Conservation (phyloP, 2,797 vertebrate genomes). For the Sebastes flavidus region DNA sequence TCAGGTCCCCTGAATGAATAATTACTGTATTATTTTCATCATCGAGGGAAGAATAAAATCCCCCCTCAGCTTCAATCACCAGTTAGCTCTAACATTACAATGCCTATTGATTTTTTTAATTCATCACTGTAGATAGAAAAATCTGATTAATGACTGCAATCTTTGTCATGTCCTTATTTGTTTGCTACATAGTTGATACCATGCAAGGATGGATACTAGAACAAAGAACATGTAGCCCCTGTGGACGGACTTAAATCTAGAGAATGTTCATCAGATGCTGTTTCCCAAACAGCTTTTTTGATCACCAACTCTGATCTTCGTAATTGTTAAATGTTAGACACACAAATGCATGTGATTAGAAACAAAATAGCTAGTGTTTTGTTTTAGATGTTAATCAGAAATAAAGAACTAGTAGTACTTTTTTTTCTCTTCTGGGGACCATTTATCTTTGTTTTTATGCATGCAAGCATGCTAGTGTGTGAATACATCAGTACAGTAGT, state of each 20-base stretch:
- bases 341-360: not conserved
- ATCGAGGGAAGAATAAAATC: constrained; percentile 85
- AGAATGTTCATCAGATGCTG: not conserved
- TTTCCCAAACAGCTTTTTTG: not conserved
- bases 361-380: not conserved
- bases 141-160: not conserved
- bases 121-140: not conserved
- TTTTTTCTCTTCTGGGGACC: not conserved
- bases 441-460: constrained; percentile 12
- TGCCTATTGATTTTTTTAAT: not conserved
- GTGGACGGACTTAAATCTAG: not conserved
- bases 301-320: not conserved
- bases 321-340: not conserved
- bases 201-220: not conserved
- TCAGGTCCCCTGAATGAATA: constrained; percentile 66
- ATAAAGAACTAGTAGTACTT: not conserved
- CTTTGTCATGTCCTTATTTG: not conserved
- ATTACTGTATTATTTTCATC: constrained; percentile 82
- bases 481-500: not conserved
- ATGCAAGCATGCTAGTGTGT: constrained; percentile 10
- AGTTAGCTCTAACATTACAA: not conserved
- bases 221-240: not conserved
- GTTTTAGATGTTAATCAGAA: not conserved
- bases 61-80: constrained; percentile 78
- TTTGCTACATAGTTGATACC: not conserved